Evolutionary conservation across 2,113 vertebrate species (phyloP).

Genomic region (Burhinus oedicnemus): DNA sequence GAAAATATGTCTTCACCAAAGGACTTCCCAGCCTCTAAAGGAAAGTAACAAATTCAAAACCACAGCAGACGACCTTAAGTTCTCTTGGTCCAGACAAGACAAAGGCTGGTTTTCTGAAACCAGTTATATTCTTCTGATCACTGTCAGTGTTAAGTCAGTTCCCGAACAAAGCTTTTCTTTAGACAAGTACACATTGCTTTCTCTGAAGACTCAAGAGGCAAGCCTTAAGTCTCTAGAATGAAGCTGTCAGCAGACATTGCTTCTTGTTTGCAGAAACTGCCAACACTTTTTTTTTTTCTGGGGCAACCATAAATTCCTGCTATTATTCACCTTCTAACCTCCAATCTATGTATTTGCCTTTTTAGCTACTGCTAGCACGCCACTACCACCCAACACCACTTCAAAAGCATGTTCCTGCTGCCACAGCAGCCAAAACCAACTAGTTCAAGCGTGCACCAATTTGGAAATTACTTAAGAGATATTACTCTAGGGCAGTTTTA

Average conservation of each 20-base stretch:
- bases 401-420: not conserved
- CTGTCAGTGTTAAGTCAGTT: not conserved
- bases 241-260: not conserved
- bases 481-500: not conserved
- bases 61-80: not conserved
- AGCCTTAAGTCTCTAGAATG: not conserved
- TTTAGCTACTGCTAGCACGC: not conserved
- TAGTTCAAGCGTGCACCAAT: not conserved
- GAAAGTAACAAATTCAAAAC: not conserved
- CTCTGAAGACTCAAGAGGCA: not conserved
- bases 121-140: not conserved
- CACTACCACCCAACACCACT: not conserved
- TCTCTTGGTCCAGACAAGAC: not conserved
- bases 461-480: not conserved
- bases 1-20: not conserved
- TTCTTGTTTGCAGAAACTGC: not conserved
- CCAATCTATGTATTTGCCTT: not conserved
- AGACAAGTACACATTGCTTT: not conserved
- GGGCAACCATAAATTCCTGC: not conserved
- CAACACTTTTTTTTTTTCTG: not conserved
- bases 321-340: conserved; percentile 26
- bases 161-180: not conserved
- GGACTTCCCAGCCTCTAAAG: not conserved
- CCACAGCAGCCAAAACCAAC: not conserved
- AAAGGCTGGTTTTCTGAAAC: not conserved